Conservation (phyloP, 92 coral and sea anemone genomes). For the Umimayanthus kanabou region DNA sequence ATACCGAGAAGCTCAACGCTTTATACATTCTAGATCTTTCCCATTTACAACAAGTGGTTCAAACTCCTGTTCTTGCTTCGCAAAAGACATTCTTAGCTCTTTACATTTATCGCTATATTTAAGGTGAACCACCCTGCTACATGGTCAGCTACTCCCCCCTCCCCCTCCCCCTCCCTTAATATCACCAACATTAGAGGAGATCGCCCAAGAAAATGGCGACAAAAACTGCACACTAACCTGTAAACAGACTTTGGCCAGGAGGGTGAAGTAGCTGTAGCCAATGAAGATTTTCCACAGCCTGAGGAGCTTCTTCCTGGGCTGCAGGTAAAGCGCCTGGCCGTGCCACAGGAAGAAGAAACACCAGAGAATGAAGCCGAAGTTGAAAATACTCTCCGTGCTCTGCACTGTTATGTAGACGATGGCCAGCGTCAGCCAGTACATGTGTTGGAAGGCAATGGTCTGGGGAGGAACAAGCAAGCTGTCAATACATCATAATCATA, state of each 20-base stretch:
- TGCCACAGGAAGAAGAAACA: slow-evolving; percentile 99
- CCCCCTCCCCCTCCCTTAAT: too few relatives aligned
- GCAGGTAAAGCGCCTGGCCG: slow-evolving; percentile 94
- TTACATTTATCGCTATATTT: too few relatives aligned
- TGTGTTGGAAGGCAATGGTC: slow-evolving; percentile 90
- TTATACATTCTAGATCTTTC: too few relatives aligned
- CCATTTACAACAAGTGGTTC: too few relatives aligned
- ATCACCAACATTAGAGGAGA: too few relatives aligned
- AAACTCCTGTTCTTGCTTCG: too few relatives aligned
- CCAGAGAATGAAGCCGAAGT: slow-evolving; percentile 94
- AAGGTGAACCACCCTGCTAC: too few relatives aligned
- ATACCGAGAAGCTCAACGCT: too few relatives aligned
- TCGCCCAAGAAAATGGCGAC: too few relatives aligned
- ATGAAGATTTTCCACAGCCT: slow-evolving; percentile 91
- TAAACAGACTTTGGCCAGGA: slow-evolving; percentile 90
- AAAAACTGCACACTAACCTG: slow-evolving; percentile 65
- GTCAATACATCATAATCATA: neutral
- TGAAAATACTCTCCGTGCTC: slow-evolving; percentile 96
- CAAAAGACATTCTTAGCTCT: too few relatives aligned
- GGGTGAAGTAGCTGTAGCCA: slow-evolving; percentile 92
- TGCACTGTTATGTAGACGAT: slow-evolving; percentile 98
- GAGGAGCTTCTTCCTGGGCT: slow-evolving; percentile 80
- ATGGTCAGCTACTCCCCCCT: too few relatives aligned
- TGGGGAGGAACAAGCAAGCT: slow-evolving; percentile 22
- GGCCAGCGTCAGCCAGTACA: slow-evolving; percentile 97